Evolutionary conservation across 1,140 invertebrate species (phyloP).

Genomic region (Bombus cullumanus): DNA sequence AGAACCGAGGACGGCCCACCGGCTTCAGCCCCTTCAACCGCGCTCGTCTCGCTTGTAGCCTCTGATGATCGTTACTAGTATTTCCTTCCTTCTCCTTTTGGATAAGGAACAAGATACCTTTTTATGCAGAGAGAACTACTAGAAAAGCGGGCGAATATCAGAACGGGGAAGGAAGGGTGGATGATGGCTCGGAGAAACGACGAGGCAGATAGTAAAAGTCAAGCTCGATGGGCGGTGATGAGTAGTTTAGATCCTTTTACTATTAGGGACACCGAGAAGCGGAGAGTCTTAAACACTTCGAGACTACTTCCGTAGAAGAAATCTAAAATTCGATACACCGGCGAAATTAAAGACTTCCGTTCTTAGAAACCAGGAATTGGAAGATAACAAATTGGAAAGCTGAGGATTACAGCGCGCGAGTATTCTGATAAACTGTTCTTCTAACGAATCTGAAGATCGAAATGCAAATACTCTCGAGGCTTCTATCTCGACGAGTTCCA

Average conservation of each 20-base stretch:
- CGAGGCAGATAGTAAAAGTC: background rate
- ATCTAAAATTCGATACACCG: background rate
- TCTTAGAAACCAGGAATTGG: too few species aligned
- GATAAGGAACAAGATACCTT: background rate
- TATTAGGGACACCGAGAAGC: background rate
- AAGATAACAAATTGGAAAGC: too few species aligned
- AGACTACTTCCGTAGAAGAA: background rate
- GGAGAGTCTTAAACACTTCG: background rate
- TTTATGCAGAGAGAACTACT: background rate
- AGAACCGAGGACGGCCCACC: conserved; percentile 79
- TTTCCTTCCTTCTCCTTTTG: conserved; percentile 39
- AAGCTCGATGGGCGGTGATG: background rate
- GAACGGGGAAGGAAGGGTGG: background rate
- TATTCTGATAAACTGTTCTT: too few species aligned
- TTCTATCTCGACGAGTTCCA: too few species aligned
- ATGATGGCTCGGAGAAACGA: background rate
- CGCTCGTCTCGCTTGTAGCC: conserved; percentile 58
- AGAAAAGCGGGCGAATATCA: background rate
- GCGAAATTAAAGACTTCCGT: background rate
- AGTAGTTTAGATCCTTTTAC: background rate
- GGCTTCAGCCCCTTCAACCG: conserved; percentile 33
- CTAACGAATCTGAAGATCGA: too few species aligned
- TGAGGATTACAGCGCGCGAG: too few species aligned
- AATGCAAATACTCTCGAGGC: too few species aligned
- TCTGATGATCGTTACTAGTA: conserved; percentile 50